These are phyloP conservation scores for Cydia strobilella DNA, from an alignment of 1,140 invertebrate species.

Conservation along the genomic window DNA sequence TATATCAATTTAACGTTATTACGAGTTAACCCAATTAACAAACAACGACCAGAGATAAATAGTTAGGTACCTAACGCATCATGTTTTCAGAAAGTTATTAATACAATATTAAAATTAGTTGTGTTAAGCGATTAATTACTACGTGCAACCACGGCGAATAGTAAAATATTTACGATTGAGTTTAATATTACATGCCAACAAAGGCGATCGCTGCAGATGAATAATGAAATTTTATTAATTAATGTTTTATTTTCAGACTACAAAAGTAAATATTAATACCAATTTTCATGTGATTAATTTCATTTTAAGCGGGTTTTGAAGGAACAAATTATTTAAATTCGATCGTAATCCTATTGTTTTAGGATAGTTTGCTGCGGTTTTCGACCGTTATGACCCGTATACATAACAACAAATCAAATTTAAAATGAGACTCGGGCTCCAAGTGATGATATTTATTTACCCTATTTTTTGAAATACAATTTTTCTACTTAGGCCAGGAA, in stretches of 20 bases:
- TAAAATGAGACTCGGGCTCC: too few species aligned
- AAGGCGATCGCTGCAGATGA: background rate
- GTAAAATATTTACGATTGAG: background rate
- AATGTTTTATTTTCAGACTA: background rate
- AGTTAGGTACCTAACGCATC: background rate
- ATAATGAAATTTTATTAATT: slow-evolving; percentile 9
- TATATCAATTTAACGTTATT: too few species aligned
- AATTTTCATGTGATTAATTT: too few species aligned
- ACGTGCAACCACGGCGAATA: background rate
- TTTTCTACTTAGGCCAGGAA: too few species aligned
- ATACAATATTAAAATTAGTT: background rate
- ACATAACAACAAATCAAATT: too few species aligned
- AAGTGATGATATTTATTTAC: too few species aligned
- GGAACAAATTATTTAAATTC: too few species aligned
- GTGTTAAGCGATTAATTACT: slow-evolving; percentile 13
- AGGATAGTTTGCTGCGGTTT: too few species aligned
- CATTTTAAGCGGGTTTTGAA: too few species aligned
- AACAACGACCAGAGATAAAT: background rate
- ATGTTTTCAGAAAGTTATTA: background rate
- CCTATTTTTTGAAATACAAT: too few species aligned
- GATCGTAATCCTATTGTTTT: too few species aligned
- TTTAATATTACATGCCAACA: background rate
- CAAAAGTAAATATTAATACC: background rate
- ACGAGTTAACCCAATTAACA: background rate
- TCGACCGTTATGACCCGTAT: too few species aligned